Evolutionary conservation across 23 tunicate genomes (phyloP).

Genomic region (Corella eumyota): DNA sequence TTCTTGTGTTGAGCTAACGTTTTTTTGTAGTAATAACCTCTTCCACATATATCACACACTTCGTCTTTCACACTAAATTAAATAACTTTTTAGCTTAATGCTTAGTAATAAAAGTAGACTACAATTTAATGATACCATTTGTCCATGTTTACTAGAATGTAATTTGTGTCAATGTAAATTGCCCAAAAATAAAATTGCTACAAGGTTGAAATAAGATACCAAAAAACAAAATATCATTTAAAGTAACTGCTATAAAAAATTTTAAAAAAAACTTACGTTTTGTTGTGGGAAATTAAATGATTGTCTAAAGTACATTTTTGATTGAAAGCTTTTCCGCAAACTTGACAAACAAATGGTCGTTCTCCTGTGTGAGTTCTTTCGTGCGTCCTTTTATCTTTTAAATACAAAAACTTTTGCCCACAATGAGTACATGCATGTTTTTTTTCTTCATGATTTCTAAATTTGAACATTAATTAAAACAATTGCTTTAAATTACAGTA

Average conservation of each 20-base stretch:
- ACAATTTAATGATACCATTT: too few relatives aligned
- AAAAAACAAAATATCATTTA: background rate
- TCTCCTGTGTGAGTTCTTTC: slow-evolving; percentile 62
- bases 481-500: too few relatives aligned
- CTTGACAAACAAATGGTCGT: slow-evolving; percentile 43
- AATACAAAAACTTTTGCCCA: slow-evolving; percentile 28
- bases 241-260: background rate
- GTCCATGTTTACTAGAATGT: too few relatives aligned
- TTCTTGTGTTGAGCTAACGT: slow-evolving; percentile 43
- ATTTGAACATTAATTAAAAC: too few relatives aligned
- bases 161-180: too few relatives aligned
- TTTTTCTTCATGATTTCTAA: slow-evolving; percentile 25
- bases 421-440: slow-evolving; percentile 34
- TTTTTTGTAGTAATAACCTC: slow-evolving; percentile 35
- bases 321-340: slow-evolving; percentile 23
- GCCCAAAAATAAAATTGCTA: too few relatives aligned
- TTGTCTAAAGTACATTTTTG: slow-evolving; percentile 36
- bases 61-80: slow-evolving; percentile 21
- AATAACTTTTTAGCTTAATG: too few relatives aligned
- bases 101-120: too few relatives aligned
- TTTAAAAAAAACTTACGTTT: slow-evolving; percentile 2
- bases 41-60: slow-evolving; percentile 46
- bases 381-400: slow-evolving; percentile 41
- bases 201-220: background rate
- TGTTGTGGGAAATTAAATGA: slow-evolving; percentile 31